phyloP scores from a whole-genome alignment of 64 coral and sea anemone genomes.

The Dendrophyllia cribrosa region DNA sequence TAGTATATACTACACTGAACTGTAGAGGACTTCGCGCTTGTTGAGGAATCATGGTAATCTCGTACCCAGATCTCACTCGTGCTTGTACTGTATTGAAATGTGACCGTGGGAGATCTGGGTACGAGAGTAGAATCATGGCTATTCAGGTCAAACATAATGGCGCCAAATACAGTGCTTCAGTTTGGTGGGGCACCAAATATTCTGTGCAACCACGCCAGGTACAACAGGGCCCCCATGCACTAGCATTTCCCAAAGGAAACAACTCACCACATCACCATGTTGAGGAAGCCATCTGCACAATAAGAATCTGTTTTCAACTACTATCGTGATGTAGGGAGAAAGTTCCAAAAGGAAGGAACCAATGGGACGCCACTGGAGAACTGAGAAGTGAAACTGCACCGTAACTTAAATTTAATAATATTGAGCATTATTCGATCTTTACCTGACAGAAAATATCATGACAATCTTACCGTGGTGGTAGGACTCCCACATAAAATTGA shows the following conservation, averaged over 20 bases:
- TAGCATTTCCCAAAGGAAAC: constrained; percentile 57
- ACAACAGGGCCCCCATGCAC: constrained; percentile 50
- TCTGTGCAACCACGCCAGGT: constrained; percentile 78
- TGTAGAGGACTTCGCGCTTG: too few relatives aligned
- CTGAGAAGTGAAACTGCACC: neutral
- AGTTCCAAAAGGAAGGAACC: neutral
- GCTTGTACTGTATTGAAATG: too few relatives aligned
- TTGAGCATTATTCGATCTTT: constrained; percentile 76
- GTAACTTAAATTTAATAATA: constrained; percentile 21
- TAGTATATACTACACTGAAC: too few relatives aligned
- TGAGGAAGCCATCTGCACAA: constrained; percentile 74
- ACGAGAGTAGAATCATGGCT: too few relatives aligned
- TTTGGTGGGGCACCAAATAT: constrained; percentile 59
- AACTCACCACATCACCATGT: constrained; percentile 68
- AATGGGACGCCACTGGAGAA: neutral
- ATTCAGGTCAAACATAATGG: too few relatives aligned
- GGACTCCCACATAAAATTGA: too few relatives aligned
- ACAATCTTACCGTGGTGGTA: constrained; percentile 1
- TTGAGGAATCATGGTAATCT: too few relatives aligned
- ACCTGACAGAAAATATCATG: constrained; percentile 7
- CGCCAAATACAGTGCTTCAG: too few relatives aligned
- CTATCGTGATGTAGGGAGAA: constrained; percentile 14
- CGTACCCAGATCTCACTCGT: too few relatives aligned
- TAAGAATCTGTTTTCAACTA: constrained; percentile 80
- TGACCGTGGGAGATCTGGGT: too few relatives aligned